These are phyloP conservation scores for Allygus modestus DNA, from an alignment of 2,888 invertebrate species.

Conservation along the genomic window DNA sequence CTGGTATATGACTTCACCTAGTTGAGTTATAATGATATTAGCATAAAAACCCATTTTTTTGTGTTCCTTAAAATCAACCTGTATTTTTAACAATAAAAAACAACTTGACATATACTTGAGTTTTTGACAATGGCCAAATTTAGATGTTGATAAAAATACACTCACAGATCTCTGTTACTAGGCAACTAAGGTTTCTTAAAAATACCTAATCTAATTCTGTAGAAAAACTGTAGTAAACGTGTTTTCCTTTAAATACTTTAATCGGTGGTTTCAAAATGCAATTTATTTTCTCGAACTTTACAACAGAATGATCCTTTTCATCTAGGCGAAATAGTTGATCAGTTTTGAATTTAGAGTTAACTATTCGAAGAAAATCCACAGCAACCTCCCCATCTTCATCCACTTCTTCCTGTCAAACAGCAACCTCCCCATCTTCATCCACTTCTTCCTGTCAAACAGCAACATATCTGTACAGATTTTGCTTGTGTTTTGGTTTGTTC, in stretches of 20 bases:
- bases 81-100: too few species aligned
- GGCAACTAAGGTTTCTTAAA: background rate
- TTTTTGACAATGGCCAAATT: too few species aligned
- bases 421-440: too few species aligned
- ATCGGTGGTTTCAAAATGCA: slow-evolving; percentile 1
- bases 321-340: background rate
- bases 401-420: too few species aligned
- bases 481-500: slow-evolving; percentile 1
- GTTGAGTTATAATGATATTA: too few species aligned
- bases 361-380: slow-evolving; percentile 11
- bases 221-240: background rate
- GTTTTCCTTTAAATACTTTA: background rate
- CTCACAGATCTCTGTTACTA: too few species aligned
- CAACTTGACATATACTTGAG: too few species aligned
- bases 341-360: background rate
- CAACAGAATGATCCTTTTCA: background rate
- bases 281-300: background rate
- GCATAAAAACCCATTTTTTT: too few species aligned
- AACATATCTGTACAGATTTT: background rate
- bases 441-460: slow-evolving; percentile 6
- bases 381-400: too few species aligned
- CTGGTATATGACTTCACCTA: too few species aligned
- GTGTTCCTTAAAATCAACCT: too few species aligned
- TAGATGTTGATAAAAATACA: too few species aligned
- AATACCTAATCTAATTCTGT: slow-evolving; percentile 14